Evolutionary conservation across 30 jellyfish, hydroid and myxozoan species (phyloP), one percentile per base, ranked within the genome.

Genomic region (Catostylus mosaicus): DNA sequence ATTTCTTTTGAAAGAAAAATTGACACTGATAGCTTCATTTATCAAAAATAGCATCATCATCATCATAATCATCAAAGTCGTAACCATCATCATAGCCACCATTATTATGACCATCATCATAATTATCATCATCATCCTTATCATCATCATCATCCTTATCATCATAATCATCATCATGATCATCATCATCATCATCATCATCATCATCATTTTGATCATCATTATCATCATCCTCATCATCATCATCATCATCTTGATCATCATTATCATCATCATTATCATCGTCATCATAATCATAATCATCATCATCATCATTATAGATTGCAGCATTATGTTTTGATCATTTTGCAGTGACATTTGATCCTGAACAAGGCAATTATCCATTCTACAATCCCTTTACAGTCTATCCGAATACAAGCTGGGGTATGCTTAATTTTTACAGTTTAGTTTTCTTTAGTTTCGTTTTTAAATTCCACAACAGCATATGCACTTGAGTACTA

Each of bases 361-460:
- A 20, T 6, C n/a, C 71, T 1, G 26, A 22, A 1, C 32, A 22
- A 1, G 10, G n/a, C 11, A 1, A 10, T 37, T n/a, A 7, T 7
- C 1, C 71, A 59, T 59, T 16, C 11, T 29, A n/a, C 71, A 23
- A 3, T 16, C 20, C 5, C 9, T 59, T 1, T 18, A 59, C 38
- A n/a, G 5, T 59, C 38, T 59, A 59, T 23, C 71, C 71, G 10
- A 59, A 59, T 16, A 59, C 71, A 59, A 59, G 71, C 38, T 59
- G 71, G 71, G 71, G 66, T 37, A 33, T 33, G 9, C n/a, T n/a
- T n/a, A n/a, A n/a, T n/a, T n/a, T n/a, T n/a, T n/a, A n/a, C n/a
- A n/a, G n/a, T n/a, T n/a, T n/a, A n/a, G n/a, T n/a, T n/a, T n/a
- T n/a, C n/a, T n/a, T n/a, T n/a, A n/a, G n/a, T n/a, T n/a, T n/a